These are phyloP conservation scores for Cerastis rubricosa DNA, from an alignment of 2,888 invertebrate species.

Conservation along the genomic window DNA sequence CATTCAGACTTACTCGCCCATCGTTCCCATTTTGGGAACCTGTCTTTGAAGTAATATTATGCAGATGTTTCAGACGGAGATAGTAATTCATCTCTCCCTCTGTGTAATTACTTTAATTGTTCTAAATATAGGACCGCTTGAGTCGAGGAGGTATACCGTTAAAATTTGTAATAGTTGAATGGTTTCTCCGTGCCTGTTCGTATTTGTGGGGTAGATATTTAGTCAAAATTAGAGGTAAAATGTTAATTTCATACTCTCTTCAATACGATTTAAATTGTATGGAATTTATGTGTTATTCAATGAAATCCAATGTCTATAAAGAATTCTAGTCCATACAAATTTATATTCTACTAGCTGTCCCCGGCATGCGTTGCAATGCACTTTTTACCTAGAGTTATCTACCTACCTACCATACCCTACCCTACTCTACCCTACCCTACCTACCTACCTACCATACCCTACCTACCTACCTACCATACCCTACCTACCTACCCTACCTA, in stretches of 20 bases:
- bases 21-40: constrained; percentile 26
- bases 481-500: no score
- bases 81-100: constrained; percentile 41
- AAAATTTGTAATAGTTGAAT: constrained; percentile 32
- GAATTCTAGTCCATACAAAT: no score
- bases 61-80: constrained; percentile 46
- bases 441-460: no score
- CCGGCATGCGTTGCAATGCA: no score
- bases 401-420: no score
- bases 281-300: not conserved
- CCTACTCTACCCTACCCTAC: no score
- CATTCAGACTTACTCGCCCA: constrained; percentile 48
- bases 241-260: not conserved
- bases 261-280: not conserved
- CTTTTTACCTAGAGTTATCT: no score
- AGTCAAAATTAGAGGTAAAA: not conserved
- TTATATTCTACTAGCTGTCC: no score
- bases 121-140: constrained; percentile 31
- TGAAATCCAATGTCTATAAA: not conserved
- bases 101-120: constrained; percentile 50
- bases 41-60: constrained; percentile 48
- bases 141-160: not conserved
- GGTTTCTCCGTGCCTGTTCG: not conserved
- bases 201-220: not conserved
- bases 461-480: no score